Evolutionary conservation across 64 coral and sea anemone species (phyloP).

Genomic region (Montipora capricornis): DNA sequence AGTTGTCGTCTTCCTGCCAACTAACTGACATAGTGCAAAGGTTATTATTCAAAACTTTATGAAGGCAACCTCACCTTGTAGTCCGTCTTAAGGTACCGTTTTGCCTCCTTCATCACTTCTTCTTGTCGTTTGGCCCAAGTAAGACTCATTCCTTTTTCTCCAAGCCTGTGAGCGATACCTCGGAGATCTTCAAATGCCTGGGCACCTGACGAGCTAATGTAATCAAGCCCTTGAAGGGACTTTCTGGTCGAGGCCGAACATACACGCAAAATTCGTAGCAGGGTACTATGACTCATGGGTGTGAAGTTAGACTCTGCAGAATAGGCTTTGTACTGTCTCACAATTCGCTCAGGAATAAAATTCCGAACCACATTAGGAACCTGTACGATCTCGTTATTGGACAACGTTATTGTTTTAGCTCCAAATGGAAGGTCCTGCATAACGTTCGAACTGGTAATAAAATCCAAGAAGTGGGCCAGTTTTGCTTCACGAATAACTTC

Average conservation of each 20-base stretch:
- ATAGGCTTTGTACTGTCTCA: constrained; percentile 64
- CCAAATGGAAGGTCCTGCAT: constrained; percentile 38
- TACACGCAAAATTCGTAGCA: constrained; percentile 63
- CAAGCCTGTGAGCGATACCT: not conserved
- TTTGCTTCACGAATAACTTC: not conserved
- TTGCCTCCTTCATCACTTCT: constrained; percentile 11
- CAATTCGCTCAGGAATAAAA: constrained; percentile 67
- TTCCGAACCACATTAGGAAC: constrained; percentile 74
- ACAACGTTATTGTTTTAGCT: constrained; percentile 12
- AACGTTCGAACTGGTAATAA: constrained; percentile 27
- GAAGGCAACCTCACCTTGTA: not conserved
- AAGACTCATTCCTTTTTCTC: constrained; percentile 5
- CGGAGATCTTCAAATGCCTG: constrained; percentile 27
- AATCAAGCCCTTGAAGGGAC: constrained; percentile 72
- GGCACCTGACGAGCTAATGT: constrained; percentile 20
- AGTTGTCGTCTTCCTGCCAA: not conserved
- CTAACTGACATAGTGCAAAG: not conserved
- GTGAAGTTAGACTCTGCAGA: constrained; percentile 49
- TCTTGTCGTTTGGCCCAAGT: constrained; percentile 39
- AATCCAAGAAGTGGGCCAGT: constrained; percentile 11
- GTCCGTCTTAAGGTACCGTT: constrained; percentile 16
- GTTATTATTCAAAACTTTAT: not conserved
- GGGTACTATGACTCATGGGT: constrained; percentile 40
- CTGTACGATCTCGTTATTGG: not conserved
- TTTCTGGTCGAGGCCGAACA: constrained; percentile 70